Conservation (phyloP, 2,797 vertebrate species). For the Neopelma chrysocephalum region DNA sequence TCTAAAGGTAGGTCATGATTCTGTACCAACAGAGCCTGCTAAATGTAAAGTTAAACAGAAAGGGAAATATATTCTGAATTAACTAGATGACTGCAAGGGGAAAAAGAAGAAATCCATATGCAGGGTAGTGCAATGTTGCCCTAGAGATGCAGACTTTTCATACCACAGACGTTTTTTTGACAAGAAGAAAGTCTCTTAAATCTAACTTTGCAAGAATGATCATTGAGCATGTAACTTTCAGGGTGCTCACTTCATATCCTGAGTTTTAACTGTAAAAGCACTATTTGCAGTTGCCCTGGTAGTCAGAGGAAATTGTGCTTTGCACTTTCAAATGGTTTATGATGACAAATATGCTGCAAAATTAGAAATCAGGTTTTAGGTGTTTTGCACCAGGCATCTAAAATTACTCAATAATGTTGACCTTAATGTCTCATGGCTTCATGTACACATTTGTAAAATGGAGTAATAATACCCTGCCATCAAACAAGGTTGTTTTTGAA, state of each 20-base stretch:
- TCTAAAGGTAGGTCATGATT: background rate
- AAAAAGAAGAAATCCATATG: background rate
- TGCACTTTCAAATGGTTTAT: background rate
- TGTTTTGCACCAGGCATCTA: background rate
- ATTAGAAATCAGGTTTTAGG: background rate
- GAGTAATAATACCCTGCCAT: conserved; percentile 7
- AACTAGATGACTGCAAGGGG: background rate
- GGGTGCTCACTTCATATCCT: background rate
- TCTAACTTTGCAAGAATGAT: background rate
- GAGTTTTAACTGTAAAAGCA: background rate
- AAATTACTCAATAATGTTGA: background rate
- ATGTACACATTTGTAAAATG: background rate
- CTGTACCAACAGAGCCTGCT: background rate
- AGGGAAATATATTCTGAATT: background rate
- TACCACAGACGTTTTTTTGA: background rate
- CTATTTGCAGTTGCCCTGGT: background rate
- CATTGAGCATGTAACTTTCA: background rate
- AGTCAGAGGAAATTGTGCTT: background rate
- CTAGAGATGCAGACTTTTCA: background rate
- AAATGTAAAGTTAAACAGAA: background rate
- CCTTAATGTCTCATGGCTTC: background rate
- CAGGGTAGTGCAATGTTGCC: background rate
- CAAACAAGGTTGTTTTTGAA: background rate
- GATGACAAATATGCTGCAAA: background rate
- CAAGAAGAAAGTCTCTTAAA: background rate